Evolutionary conservation across 2,888 invertebrate genomes (phyloP), one percentile per base, ranked within the genome.

Genomic region (Eutolmus rufibarbis): DNA sequence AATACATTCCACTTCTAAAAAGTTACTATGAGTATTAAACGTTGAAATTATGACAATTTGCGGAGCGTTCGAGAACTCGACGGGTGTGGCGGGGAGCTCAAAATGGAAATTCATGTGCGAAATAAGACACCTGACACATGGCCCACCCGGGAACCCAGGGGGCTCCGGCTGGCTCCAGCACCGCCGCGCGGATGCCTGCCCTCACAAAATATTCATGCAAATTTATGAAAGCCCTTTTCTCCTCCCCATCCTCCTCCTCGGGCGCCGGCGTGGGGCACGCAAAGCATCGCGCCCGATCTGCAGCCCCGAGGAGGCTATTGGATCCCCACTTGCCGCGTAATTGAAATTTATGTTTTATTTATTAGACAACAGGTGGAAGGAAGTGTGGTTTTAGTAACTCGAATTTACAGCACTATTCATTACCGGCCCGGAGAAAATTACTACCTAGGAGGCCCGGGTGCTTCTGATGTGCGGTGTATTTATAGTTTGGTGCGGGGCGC

Each of bases 271-370:
- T 5, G 51, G n/a, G n/a, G 51, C 19, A 51, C 51, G n/a, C 51
- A n/a, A n/a, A 51, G 51, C 51, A 51, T 23, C 19, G 23, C 66
- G 19, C 12, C 23, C 19, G 23, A 57, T 57, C 57, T n/a, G 23
- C 57, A 57, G 19, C 57, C 8, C 28, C 66, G 12, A 66, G 66
- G 28, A 66, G 28, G 66, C 66, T 66, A 66, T 66, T 66, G 66
- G 66, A 66, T 79, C 37, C 37, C 87, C 37, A 43, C 57, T 19
- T 74, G 14, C 51, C 79, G 34, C 31, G 85, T 87, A 87, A 87
- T 87, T 87, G 87, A 87, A 87, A 87, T 87, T 87, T 87, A 87
- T 87, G 87, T 87, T 86, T 87, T 87, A 87, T 87, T 87, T 87
- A 87, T 87, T 87, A 86, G 86, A 86, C 87, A 87, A 86, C 87